Evolutionary conservation across 2,113 vertebrate genomes (phyloP), one percentile per base, ranked within the genome.

Genomic region (Ictalurus furcatus): DNA sequence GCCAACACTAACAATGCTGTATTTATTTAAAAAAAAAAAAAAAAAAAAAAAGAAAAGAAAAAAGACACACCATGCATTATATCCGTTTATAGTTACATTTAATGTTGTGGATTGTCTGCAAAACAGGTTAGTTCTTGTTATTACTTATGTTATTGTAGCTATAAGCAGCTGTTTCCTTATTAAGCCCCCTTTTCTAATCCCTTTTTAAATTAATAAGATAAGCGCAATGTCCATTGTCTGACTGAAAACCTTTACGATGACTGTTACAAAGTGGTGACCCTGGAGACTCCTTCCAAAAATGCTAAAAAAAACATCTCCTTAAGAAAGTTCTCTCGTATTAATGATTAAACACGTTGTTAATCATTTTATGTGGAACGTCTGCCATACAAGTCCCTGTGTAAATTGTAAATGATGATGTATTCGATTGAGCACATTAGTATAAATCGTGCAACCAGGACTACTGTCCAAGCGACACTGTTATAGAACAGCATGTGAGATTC

Each of bases 21-120:
- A 83, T 83, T 83, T 83, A 83, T 83, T 83, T 40, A 61, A 61
- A 19, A 52, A 52, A 52, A 52, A 40, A 40, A 61, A 30, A 61
- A 19, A 8, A 52, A 8, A 48, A 61, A 61, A 61, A 19, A 61
- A 61, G 19, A 52, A 52, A 52, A 11, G 40, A 61, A 61, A 30
- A 37, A 40, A 5, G 21, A 37, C 30, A 84, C 58, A 25, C 28
- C 23, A 1, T 28, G 59, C 58, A 83, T 83, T 40, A 25, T 63
- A 44, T 40, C 17, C 1, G 13, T 28, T 83, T 40, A 84, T 23
- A 14, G n/a, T 84, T 40, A 14, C 2, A 2, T 84, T 63, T 63
- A 40, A 40, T 63, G 21, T 59, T 82, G 54, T 59, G 3, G 44
- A 59, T 63, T 63, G 52, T 81, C 52, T 81, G 6, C 16, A 58